Base-by-base conservation (phyloP, 2,888 invertebrate genomes). In the Meiosimyza decipiens region DNA sequence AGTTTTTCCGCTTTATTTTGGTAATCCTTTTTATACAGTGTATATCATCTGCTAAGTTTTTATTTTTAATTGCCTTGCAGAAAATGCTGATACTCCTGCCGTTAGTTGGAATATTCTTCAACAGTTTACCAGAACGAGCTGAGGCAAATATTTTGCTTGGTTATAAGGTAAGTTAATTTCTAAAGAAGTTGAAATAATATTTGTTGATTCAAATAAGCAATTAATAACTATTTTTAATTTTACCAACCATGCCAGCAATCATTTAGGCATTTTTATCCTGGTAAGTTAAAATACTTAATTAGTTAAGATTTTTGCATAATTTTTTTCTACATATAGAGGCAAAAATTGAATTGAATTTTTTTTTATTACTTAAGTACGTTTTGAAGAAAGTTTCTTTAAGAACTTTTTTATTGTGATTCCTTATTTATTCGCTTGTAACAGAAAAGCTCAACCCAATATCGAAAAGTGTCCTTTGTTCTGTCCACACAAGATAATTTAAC, bases 51-150 rank as follows among this genome's bases (percentile, higher is more conserved):
- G 18, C 70, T 74, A 40, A 40, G 9, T 40, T 40, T 40, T 40
- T 40, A 70, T 72, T 76, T 71, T 72, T 73, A 54, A 73, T 67
- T 59, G 63, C 6, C 49, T 81, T 82, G 72, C 82, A 86, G 86
- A 86, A 86, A 86, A 86, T 86, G 86, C 84, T 85, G 82, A 84
- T 85, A 81, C 81, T 86, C 78, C 82, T 86, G 83, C 83, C 84
- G 79, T 79, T 86, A 79, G 80, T 86, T 77, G 83, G 84, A 74
- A 82, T 86, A 82, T 82, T 86, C 81, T 83, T 85, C 79, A 85
- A 83, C 82, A 82, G 82, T 82, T 80, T 84, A 79, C 77, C 83
- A 77, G 81, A 81, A 80, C 82, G 81, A 79, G 79, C 82, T 77
- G 84, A 82, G 76, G 86, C 85, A 67, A 85, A 83, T 82, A 80